Base-by-base conservation (phyloP, 2,888 invertebrate genomes). In the Cylindroiulus punctatus region DNA sequence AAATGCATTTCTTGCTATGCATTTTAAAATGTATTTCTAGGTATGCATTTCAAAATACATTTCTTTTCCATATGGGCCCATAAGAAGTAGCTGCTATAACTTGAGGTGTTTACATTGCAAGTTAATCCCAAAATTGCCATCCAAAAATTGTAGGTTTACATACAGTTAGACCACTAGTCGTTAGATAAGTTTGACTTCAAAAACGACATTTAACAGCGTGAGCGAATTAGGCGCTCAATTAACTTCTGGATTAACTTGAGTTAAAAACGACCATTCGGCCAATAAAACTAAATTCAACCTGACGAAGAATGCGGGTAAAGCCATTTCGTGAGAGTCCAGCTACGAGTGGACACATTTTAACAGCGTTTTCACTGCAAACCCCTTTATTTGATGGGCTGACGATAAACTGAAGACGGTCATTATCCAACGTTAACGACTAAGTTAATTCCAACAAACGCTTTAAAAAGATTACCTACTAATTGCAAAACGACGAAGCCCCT, bases 381-480 rank as follows among this genome's bases (percentile, higher is more conserved):
- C 57, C 10, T 19, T 65, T 26, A 65, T 65, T 65, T 65, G 26
- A 65, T 65, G 22, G 22, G 57, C 57, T 65, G 22, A 19, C 57
- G 57, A 65, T 65, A 65, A 65, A 65, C 57, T 65, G 57, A 65
- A 65, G 57, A 65, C 57, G 57, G 57, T 22, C 57, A 65, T 65
- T 65, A 65, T 65, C 57, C 22, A 19, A 65, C 10, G 57, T 65
- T 65, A 65, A 65, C 57, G 57, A 65, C 8, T 12, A 12, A 65
- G 22, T 65, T 65, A 65, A 65, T 65, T 65, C 19, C 57, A 22
- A 7, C 22, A 22, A 65, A 65, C 5, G 57, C 22, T 65, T 65
- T 65, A 65, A 65, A 65, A 65, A 65, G 57, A 65, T 65, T 26
- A 65, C 57, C 57, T 65, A 65, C 57, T 65, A 65, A 65, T 65